phyloP scores from a whole-genome alignment of 2,888 invertebrate species.

The Drosophila ezoana region DNA sequence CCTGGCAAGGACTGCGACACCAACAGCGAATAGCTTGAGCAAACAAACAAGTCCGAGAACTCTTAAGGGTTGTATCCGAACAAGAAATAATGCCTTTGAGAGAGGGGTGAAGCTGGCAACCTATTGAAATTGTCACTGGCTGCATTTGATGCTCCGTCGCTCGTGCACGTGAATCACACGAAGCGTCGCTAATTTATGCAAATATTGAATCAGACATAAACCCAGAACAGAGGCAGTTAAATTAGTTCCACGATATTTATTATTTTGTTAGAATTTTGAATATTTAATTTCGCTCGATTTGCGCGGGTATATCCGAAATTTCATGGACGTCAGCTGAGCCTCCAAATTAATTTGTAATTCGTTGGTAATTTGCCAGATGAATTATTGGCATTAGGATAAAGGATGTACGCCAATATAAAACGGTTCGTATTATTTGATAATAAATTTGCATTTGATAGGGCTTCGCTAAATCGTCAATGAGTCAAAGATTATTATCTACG shows the following conservation, averaged over 20 bases:
- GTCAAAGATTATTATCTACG: background rate
- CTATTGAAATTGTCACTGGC: constrained; percentile 69
- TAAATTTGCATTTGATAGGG: constrained; percentile 41
- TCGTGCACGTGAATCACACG: constrained; percentile 72
- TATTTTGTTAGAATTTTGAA: constrained; percentile 81
- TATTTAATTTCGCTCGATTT: constrained; percentile 74
- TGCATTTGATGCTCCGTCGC: constrained; percentile 71
- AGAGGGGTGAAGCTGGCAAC: constrained; percentile 22
- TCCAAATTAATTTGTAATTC: constrained; percentile 83
- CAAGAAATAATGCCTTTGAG: constrained; percentile 10
- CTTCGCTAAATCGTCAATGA: constrained; percentile 6
- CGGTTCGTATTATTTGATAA: constrained; percentile 71
- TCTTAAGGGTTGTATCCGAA: constrained; percentile 67
- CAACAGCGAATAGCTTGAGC: constrained; percentile 61
- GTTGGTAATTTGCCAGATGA: constrained; percentile 74
- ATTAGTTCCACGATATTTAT: constrained; percentile 83
- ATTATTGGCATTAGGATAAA: constrained; percentile 16
- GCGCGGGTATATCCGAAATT: constrained; percentile 57
- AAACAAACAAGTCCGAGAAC: constrained; percentile 56
- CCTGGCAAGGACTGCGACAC: constrained; percentile 31
- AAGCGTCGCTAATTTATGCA: constrained; percentile 83
- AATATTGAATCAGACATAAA: constrained; percentile 75
- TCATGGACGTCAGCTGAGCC: constrained; percentile 60
- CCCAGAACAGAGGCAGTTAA: constrained; percentile 65
- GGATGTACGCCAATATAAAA: constrained; percentile 48